These are phyloP conservation scores for Rhinophrynus dorsalis DNA, from an alignment of 2,797 vertebrate genomes.

Conservation along the genomic window DNA sequence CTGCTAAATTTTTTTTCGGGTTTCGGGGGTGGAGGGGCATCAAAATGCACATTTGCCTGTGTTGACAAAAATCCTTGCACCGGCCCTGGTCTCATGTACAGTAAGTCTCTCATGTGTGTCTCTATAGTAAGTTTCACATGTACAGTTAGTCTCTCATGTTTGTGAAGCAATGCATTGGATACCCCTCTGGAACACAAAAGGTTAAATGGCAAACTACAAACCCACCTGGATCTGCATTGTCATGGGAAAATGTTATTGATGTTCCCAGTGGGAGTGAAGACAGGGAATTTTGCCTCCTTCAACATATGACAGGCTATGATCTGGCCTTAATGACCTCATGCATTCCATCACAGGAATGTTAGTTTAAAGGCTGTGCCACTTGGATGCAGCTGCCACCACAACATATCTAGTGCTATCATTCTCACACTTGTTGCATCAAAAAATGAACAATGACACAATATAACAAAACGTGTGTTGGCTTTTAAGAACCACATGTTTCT, in stretches of 20 bases:
- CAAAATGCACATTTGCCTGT: too few relatives aligned
- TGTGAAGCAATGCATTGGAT: too few relatives aligned
- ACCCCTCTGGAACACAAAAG: background rate
- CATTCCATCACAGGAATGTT: slow-evolving; percentile 51
- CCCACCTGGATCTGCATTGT: slow-evolving; percentile 1
- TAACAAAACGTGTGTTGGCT: too few relatives aligned
- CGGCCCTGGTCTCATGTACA: too few relatives aligned
- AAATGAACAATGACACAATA: too few relatives aligned
- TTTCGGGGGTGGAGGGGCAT: too few relatives aligned
- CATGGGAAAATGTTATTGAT: slow-evolving; percentile 34
- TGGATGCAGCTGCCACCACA: slow-evolving; percentile 10
- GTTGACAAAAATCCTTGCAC: too few relatives aligned
- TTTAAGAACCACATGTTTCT: too few relatives aligned
- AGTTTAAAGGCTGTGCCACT: slow-evolving; percentile 17
- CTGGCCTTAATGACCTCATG: slow-evolving; percentile 38
- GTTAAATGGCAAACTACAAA: background rate
- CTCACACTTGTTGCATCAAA: background rate
- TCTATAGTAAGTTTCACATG: too few relatives aligned
- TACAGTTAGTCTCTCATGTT: too few relatives aligned
- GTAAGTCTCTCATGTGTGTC: too few relatives aligned
- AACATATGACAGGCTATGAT: slow-evolving; percentile 13
- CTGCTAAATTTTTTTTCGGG: too few relatives aligned
- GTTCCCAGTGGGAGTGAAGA: slow-evolving; percentile 31
- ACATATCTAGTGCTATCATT: slow-evolving; percentile 4
- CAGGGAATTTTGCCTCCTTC: slow-evolving; percentile 36